These are phyloP conservation scores for Diarsia brunnea DNA, from an alignment of 2,888 invertebrate genomes.

Conservation along the genomic window DNA sequence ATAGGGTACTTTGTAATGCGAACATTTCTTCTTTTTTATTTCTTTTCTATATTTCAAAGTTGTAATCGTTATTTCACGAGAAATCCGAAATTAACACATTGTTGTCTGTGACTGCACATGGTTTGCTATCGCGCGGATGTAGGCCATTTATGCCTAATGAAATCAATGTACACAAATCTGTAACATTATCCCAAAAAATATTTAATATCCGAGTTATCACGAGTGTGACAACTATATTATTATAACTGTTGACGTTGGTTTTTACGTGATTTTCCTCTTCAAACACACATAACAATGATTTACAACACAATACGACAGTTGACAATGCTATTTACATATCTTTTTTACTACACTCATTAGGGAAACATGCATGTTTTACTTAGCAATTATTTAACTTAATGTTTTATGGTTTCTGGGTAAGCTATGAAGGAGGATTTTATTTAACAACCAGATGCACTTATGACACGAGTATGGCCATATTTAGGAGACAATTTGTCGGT, in stretches of 20 bases:
- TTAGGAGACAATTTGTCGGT: no score
- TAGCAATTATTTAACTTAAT: conserved; percentile 5
- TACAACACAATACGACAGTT: conserved; percentile 21
- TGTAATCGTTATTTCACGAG: no score
- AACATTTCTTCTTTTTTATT: no score
- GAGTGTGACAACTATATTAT: conserved; percentile 3
- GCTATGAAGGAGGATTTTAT: no score
- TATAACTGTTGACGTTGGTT: conserved; percentile 28
- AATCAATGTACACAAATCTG: not conserved
- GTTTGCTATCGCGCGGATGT: no score
- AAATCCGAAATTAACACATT: no score
- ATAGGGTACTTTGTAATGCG: no score
- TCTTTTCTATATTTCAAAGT: no score
- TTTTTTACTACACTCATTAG: conserved; percentile 21
- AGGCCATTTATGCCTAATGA: not conserved
- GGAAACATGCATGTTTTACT: conserved; percentile 1
- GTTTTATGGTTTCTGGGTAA: not conserved
- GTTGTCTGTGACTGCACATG: no score
- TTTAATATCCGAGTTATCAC: conserved; percentile 20
- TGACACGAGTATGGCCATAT: no score
- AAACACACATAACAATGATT: conserved; percentile 20
- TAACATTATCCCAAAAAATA: conserved; percentile 9
- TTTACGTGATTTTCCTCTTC: conserved; percentile 31
- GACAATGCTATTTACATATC: conserved; percentile 36
- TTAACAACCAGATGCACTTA: no score